phyloP scores from a whole-genome alignment of 2,113 vertebrate species.

The Gasterosteus nipponicus region DNA sequence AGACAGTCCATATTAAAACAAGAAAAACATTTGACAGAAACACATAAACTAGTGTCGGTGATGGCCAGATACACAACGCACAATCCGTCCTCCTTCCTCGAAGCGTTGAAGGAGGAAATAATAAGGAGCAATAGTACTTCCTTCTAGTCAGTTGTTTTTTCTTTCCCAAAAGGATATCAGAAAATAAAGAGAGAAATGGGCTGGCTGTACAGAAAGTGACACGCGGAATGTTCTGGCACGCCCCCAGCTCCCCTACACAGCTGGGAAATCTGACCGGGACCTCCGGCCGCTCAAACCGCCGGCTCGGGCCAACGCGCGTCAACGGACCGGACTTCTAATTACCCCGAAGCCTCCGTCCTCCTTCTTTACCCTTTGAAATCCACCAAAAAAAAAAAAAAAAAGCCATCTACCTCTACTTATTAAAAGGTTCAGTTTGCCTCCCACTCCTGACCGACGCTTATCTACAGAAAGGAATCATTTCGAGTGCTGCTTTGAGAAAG shows the following conservation, averaged over 20 bases:
- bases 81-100: neutral
- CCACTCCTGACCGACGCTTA: neutral
- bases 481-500: slow-evolving; percentile 17
- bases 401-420: neutral
- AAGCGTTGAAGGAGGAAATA: slow-evolving; percentile 30
- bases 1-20: slow-evolving; percentile 62
- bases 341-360: slow-evolving; percentile 18
- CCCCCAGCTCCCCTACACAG: slow-evolving; percentile 67
- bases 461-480: neutral
- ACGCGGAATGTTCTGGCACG: slow-evolving; percentile 77
- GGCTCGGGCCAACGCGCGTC: slow-evolving; percentile 29
- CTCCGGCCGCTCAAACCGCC: slow-evolving; percentile 44
- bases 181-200: slow-evolving; percentile 69
- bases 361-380: slow-evolving; percentile 17
- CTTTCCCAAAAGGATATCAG: slow-evolving; percentile 67
- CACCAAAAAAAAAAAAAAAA: neutral
- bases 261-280: slow-evolving; percentile 53
- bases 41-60: neutral
- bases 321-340: slow-evolving; percentile 47
- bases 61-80: neutral
- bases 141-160: slow-evolving; percentile 39
- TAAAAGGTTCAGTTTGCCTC: neutral
- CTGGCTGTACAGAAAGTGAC: slow-evolving; percentile 72
- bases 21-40: neutral
- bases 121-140: slow-evolving; percentile 56